A percentile compares a stretch with the other conserved stretches of the same genome.
Evolutionary conservation across 2,113 vertebrate genomes (phyloP).

Genomic region (Ameiurus melas): DNA sequence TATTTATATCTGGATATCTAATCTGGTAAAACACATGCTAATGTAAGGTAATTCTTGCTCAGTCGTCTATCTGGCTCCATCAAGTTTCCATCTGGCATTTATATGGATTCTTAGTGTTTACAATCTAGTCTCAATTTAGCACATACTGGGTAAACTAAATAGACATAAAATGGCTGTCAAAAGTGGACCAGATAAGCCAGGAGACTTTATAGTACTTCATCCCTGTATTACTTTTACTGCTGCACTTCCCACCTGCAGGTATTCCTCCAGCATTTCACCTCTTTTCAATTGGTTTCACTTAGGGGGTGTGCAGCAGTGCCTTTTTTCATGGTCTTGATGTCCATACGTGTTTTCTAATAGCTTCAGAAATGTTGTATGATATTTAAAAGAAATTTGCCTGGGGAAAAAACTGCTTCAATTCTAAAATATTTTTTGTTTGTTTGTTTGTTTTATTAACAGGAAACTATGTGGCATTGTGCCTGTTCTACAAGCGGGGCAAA

Average conservation of each 20-base stretch:
- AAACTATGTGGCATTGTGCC: slow-evolving; percentile 55
- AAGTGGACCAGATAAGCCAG: neutral
- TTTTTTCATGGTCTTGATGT: neutral
- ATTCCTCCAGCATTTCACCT: neutral
- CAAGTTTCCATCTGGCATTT: neutral
- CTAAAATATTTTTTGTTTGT: neutral
- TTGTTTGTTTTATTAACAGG: slow-evolving; percentile 55
- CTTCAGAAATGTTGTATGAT: neutral
- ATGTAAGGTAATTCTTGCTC: neutral
- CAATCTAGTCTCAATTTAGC: neutral
- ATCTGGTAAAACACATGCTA: neutral
- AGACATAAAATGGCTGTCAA: neutral
- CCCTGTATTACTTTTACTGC: neutral
- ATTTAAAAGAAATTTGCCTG: neutral
- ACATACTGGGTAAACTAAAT: neutral
- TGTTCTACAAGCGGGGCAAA: neutral
- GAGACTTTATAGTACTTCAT: neutral
- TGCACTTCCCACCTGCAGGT: neutral
- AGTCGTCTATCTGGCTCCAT: neutral
- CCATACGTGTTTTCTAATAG: neutral
- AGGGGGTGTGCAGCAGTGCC: neutral
- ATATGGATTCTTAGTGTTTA: neutral
- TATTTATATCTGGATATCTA: neutral
- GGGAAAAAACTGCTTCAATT: neutral
- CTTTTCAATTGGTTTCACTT: neutral